A percentile compares a stretch with the other conserved stretches of the same genome.
Evolutionary conservation across 2,888 invertebrate species (phyloP).

Genomic region (Chalcis sispes): DNA sequence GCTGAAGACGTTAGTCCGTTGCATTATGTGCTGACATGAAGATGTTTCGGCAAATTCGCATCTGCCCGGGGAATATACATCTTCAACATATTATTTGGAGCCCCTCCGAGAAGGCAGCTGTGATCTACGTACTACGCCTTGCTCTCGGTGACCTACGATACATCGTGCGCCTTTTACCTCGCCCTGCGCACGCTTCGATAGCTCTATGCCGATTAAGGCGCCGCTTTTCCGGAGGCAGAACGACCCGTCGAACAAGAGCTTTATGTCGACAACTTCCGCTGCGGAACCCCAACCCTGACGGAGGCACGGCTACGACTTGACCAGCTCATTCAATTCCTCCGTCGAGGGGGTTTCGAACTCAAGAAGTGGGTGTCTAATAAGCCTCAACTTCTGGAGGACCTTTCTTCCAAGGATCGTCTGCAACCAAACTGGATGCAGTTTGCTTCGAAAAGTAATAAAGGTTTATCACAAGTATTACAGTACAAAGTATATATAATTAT

Average conservation of each 20-base stretch:
- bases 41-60: conserved; percentile 15
- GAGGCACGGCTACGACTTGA: not conserved
- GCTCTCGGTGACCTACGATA: conserved; percentile 12
- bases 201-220: conserved; percentile 20
- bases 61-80: not conserved
- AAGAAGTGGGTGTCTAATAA: conserved; percentile 33
- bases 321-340: conserved; percentile 8
- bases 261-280: conserved; percentile 33
- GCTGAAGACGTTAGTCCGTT: not conserved
- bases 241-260: conserved; percentile 4
- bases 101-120: not conserved
- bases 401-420: not conserved
- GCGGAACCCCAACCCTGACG: not conserved
- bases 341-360: conserved; percentile 1
- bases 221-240: not conserved
- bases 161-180: conserved; percentile 24
- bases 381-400: not conserved
- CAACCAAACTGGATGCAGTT: conserved; percentile 16
- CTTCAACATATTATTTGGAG: conserved; percentile 29
- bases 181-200: conserved; percentile 20
- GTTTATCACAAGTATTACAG: no score
- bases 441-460: not conserved
- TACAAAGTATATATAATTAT: no score
- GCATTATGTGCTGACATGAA: conserved; percentile 4
- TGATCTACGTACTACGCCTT: not conserved